Evolutionary conservation across 2,888 invertebrate species (phyloP).

Genomic region (Eumacrocentrus americanus): DNA sequence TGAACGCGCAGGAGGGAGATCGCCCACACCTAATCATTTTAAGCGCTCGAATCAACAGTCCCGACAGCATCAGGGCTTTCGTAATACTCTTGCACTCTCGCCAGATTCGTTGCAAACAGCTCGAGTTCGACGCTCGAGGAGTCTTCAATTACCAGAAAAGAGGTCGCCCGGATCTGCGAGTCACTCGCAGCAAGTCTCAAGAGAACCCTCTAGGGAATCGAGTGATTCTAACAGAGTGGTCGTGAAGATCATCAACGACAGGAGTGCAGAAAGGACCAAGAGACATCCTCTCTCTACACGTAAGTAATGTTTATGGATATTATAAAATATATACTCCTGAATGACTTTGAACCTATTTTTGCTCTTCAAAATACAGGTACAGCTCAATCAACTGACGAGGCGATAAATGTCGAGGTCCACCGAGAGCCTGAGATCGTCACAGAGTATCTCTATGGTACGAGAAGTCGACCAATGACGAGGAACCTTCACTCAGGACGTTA

Average conservation of each 20-base stretch:
- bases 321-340: too few species aligned
- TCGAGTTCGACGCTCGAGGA: slow-evolving; percentile 65
- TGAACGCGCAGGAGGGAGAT: slow-evolving; percentile 48
- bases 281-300: slow-evolving; percentile 51
- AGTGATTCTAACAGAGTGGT: slow-evolving; percentile 55
- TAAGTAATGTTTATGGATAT: too few species aligned
- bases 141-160: slow-evolving; percentile 70
- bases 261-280: slow-evolving; percentile 47
- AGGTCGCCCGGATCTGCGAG: slow-evolving; percentile 61
- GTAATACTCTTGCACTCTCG: slow-evolving; percentile 45
- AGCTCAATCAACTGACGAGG: slow-evolving; percentile 57
- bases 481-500: slow-evolving; percentile 61
- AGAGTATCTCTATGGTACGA: slow-evolving; percentile 65
- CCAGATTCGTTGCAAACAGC: slow-evolving; percentile 53
- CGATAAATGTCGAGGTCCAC: slow-evolving; percentile 62
- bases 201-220: slow-evolving; percentile 59
- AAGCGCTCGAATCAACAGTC: slow-evolving; percentile 45
- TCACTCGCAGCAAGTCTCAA: slow-evolving; percentile 52
- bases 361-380: slow-evolving; percentile 47
- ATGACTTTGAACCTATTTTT: slow-evolving; percentile 11
- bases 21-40: slow-evolving; percentile 52
- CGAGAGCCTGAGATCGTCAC: slow-evolving; percentile 67
- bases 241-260: slow-evolving; percentile 57
- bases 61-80: slow-evolving; percentile 45
- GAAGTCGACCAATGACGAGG: slow-evolving; percentile 64